Evolutionary conservation across 2,888 invertebrate genomes (phyloP).

Genomic region (Xestia sexstrigata): DNA sequence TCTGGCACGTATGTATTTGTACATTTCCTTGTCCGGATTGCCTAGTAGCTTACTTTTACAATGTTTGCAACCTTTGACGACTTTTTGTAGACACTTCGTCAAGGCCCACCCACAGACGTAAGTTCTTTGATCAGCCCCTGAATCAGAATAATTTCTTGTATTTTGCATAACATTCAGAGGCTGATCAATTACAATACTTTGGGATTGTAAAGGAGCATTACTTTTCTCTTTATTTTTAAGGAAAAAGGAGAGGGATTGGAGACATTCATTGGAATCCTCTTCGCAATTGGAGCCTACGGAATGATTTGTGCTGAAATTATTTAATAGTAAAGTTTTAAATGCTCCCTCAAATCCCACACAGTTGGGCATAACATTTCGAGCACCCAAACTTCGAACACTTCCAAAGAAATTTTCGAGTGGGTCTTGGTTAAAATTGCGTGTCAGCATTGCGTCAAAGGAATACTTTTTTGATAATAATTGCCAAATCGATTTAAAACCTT

Average conservation of each 20-base stretch:
- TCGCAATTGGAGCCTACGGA: conserved; percentile 5
- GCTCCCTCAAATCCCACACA: too few relatives aligned
- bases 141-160: neutral
- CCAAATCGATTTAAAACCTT: conserved; percentile 22
- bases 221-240: conserved; percentile 12
- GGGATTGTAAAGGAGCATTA: too few relatives aligned
- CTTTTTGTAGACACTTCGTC: too few relatives aligned
- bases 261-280: conserved; percentile 2
- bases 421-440: conserved; percentile 19
- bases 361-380: too few relatives aligned
- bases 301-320: conserved; percentile 23
- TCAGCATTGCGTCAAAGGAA: conserved; percentile 23
- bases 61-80: too few relatives aligned
- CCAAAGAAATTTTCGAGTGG: conserved; percentile 9
- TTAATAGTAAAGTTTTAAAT: conserved; percentile 5
- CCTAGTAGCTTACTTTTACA: too few relatives aligned
- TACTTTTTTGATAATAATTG: conserved; percentile 10
- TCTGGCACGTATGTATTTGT: too few relatives aligned
- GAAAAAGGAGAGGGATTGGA: conserved; percentile 10
- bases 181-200: conserved; percentile 12
- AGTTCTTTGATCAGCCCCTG: too few relatives aligned
- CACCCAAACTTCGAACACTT: conserved; percentile 15
- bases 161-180: conserved; percentile 21
- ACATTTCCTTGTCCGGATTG: too few relatives aligned
- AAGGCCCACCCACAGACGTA: too few relatives aligned